Evolutionary conservation across 2,888 invertebrate genomes (phyloP), one percentile per base, ranked within the genome.

Genomic region (Orthosia gracilis): DNA sequence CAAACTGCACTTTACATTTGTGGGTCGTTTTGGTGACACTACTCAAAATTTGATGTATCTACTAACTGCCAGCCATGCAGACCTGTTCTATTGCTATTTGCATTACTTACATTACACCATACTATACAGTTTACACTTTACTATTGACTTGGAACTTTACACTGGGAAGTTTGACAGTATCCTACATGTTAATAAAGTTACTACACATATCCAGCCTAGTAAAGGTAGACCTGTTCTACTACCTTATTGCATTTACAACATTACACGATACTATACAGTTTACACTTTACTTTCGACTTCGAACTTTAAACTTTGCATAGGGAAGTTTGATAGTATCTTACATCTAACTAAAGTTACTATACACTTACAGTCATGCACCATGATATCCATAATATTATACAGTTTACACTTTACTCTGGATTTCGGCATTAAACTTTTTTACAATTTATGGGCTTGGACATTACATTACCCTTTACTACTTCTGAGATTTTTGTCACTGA

Each of bases 301-400:
- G n/a, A 52, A 52, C 40, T 40, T 40, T 31, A 31, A 11, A n/a
- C 7, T 12, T 40, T 47, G 9, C 31, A 31, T n/a, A 59, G 12
- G 7, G 3, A 18, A 5, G 9, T 57, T 57, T 57, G 12, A 57
- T 18, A 31, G 3, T 26, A 26, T 15, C 0, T 5, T 17, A 3
- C 26, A 26, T 57, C 18, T 7, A 55, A 5, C 15, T 17, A 11
- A 40, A 40, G 9, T 40, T 40, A 40, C 40, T 40, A 7, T 31
- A 40, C 40, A 40, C 40, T 2, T 94, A 93, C 92, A 90, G 92
- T 90, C 90, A 90, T 87, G 83, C 89, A 89, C 92, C 82, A 75
- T 31, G 23, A 63, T 13, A 57, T 4, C 9, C 82, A 85, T 59
- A 57, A 73, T 59, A 84, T 76, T 73, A 5, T n/a, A 72, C 76